Evolutionary conservation across 2,888 invertebrate genomes (phyloP), one percentile per base, ranked within the genome.

Genomic region (Xylota sylvarum): DNA sequence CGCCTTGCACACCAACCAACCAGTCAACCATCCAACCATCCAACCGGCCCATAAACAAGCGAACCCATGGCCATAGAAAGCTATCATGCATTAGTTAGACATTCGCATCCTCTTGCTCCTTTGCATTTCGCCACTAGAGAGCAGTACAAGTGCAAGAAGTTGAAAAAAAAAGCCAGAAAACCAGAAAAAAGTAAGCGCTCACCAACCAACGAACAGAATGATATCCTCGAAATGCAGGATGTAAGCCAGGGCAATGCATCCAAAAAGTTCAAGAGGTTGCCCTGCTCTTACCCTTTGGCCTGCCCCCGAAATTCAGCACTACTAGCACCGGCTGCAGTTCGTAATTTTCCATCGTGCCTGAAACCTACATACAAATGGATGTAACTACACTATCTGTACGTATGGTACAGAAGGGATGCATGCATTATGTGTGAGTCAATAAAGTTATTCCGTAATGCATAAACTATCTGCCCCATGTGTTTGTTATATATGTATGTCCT

Each of bases 371-470:
- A 52, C 46, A 65, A 46, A 73, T 76, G 65, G 55, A 83, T 60
- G 73, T 62, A 48, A 67, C 55, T 58, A 70, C 58, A 67, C 62
- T 70, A 55, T n/a, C 6, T 32, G 50, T 46, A 70, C 23, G 17
- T 56, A 56, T 40, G 65, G 55, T 23, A 79, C 76, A 65, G 67
- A 48, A 58, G 37, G 77, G 62, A 73, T 81, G 73, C 77, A 73
- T 78, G 58, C 77, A 86, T 77, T 81, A 82, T 81, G 85, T 85
- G 81, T 69, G 77, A 77, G 86, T 86, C 81, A 86, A 86, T 86
- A 86, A 81, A 78, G 85, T 86, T 86, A 81, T 77, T 73, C 69
- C 69, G 77, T 73, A 86, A 86, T 81, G 73, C 69, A 86, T 80
- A 76, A 85, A 76, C 86, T 77, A 86, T 78, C 77, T 86, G 81